These are phyloP conservation scores for Oreochromis grahami DNA, from an alignment of 2,797 vertebrate species.

Conservation along the genomic window DNA sequence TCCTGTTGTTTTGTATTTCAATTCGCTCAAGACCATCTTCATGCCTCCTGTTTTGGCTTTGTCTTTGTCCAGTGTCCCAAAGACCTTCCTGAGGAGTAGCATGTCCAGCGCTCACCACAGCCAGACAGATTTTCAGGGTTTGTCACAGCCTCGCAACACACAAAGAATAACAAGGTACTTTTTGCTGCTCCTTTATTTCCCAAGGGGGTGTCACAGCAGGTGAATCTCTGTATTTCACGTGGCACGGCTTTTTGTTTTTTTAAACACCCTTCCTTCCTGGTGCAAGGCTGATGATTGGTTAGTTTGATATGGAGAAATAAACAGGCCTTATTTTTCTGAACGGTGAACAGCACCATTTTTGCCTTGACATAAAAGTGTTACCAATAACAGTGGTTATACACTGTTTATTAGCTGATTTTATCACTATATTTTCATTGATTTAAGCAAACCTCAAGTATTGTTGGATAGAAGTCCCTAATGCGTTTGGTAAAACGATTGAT, in stretches of 20 bases:
- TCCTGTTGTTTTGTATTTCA: background rate
- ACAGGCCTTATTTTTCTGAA: background rate
- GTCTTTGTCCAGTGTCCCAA: background rate
- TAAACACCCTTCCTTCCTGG: background rate
- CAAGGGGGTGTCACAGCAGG: background rate
- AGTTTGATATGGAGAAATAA: background rate
- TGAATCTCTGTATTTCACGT: background rate
- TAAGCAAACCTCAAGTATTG: background rate
- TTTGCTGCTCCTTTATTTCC: background rate
- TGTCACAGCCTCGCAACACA: background rate
- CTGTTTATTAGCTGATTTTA: background rate
- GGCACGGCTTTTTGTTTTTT: rapidly evolving
- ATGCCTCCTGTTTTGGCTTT: background rate
- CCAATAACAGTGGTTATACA: background rate
- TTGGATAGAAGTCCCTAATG: background rate
- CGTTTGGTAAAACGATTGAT: background rate
- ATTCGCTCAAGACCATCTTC: no score
- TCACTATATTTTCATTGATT: background rate
- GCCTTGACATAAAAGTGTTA: background rate
- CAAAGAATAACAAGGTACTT: background rate
- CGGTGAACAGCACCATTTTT: rapidly evolving
- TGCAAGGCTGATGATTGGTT: background rate
- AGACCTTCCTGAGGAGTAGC: background rate
- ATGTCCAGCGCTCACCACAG: background rate
- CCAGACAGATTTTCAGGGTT: background rate